phyloP scores from a whole-genome alignment of 2,113 vertebrate species.

The Saiga tatarica region DNA sequence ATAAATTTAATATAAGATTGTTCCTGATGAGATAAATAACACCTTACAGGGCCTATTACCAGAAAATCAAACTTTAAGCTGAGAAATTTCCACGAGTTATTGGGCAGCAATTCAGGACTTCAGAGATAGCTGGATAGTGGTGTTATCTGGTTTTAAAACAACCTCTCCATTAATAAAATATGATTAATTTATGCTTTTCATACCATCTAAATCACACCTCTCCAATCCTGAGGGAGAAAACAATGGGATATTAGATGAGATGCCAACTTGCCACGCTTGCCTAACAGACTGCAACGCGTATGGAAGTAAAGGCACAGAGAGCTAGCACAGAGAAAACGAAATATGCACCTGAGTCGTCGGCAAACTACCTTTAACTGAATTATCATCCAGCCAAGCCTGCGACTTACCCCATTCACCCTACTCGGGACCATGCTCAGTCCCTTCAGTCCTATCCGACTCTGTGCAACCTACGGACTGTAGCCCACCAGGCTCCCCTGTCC shows the following conservation, averaged over 20 bases:
- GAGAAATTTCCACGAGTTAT: background rate
- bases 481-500: background rate
- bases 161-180: background rate
- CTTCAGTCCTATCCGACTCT: background rate
- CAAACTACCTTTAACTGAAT: background rate
- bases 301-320: background rate
- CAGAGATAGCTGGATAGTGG: background rate
- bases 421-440: background rate
- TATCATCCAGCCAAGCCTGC: background rate
- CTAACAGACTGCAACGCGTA: background rate
- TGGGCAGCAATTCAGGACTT: background rate
- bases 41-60: background rate
- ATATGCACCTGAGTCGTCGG: background rate
- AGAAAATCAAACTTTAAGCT: background rate
- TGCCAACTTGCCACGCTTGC: background rate
- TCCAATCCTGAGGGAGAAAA: background rate
- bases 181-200: background rate
- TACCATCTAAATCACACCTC: background rate
- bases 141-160: background rate
- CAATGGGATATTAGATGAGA: background rate
- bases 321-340: background rate
- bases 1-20: background rate
- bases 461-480: background rate
- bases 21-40: background rate
- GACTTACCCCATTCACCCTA: background rate